Conservation (phyloP, 2,888 invertebrate species). For the Dugesia japonica region DNA sequence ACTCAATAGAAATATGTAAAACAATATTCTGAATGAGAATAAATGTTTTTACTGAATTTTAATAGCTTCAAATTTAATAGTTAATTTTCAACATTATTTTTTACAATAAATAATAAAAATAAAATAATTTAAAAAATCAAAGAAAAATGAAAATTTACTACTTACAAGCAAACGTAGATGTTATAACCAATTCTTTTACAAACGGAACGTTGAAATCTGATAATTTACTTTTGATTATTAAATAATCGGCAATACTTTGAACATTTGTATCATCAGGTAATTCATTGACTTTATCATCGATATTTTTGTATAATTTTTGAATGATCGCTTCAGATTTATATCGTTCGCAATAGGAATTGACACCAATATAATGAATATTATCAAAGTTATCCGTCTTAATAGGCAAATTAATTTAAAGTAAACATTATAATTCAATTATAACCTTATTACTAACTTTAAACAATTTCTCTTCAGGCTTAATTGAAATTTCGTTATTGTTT, state of each 20-base stretch:
- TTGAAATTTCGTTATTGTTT: neutral
- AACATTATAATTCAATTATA: neutral
- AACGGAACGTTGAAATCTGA: neutral
- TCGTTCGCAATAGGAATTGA: neutral
- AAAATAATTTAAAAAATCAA: too few species aligned
- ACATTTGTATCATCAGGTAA: neutral
- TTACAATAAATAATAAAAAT: too few species aligned
- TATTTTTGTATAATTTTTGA: slow-evolving; percentile 11
- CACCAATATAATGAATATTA: slow-evolving; percentile 6
- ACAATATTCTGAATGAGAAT: too few species aligned
- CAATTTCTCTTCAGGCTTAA: neutral
- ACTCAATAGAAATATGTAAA: too few species aligned
- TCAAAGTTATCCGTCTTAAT: neutral
- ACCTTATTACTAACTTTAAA: neutral
- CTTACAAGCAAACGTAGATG: neutral
- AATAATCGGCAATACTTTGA: neutral
- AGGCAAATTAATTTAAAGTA: neutral
- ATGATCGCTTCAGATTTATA: neutral
- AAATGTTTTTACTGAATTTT: too few species aligned
- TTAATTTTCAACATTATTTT: too few species aligned
- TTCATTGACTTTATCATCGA: neutral
- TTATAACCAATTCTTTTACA: neutral
- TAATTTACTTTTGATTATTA: slow-evolving; percentile 10
- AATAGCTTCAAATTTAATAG: too few species aligned
- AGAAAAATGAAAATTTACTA: neutral